Conservation (phyloP, 2,797 vertebrate species). For the Chromis chromis region DNA sequence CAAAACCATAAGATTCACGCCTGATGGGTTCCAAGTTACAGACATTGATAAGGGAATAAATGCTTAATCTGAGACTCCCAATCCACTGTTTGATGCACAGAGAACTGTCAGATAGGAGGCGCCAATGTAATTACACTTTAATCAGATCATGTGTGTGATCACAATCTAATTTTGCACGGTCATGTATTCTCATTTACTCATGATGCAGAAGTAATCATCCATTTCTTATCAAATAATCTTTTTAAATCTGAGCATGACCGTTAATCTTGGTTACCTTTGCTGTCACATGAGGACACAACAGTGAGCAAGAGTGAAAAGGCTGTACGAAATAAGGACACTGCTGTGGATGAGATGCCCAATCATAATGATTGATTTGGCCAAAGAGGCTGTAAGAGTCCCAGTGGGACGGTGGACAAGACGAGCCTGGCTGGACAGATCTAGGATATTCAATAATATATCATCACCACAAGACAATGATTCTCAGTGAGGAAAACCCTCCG, state of each 20-base stretch:
- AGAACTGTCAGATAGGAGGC: not conserved
- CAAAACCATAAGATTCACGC: no score
- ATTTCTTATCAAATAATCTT: not conserved
- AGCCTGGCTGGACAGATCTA: slow-evolving; percentile 9
- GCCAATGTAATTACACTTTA: slow-evolving; percentile 2
- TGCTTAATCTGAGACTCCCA: not conserved
- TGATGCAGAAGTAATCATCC: not conserved
- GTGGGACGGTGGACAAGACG: slow-evolving; percentile 17
- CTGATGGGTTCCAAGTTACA: not conserved
- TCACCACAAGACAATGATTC: slow-evolving; percentile 17
- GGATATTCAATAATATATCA: slow-evolving; percentile 50
- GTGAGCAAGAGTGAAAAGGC: not conserved
- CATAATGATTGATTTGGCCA: slow-evolving; percentile 47
- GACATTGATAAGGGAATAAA: not conserved
- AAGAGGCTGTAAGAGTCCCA: slow-evolving; percentile 33
- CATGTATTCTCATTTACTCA: not conserved
- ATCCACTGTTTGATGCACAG: slow-evolving; percentile 13
- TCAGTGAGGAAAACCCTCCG: slow-evolving; percentile 1
- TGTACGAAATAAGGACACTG: slow-evolving; percentile 6
- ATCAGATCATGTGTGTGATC: not conserved
- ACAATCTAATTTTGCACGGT: slow-evolving; percentile 12
- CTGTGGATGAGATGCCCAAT: slow-evolving; percentile 30
- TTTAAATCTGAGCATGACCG: slow-evolving; percentile 5
- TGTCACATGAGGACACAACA: slow-evolving; percentile 14
- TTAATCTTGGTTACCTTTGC: not conserved